Evolutionary conservation across 2,113 vertebrate species (phyloP), one percentile per base, ranked within the genome.

Genomic region (Cynoglossus semilaevis): DNA sequence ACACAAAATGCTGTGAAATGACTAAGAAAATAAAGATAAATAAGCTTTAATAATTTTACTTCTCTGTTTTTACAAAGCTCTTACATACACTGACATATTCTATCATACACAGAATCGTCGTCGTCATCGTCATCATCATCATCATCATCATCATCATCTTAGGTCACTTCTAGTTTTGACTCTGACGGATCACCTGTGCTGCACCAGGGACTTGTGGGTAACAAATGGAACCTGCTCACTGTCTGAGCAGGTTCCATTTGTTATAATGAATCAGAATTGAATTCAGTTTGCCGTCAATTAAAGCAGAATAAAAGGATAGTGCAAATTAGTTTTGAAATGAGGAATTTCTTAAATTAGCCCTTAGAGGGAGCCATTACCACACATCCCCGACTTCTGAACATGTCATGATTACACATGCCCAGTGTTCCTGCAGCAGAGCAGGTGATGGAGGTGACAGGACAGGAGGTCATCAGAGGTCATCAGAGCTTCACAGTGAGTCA

Each of bases 1-100:
- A 1, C 58, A 72, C 62, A 70, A 34, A 42, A 55, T 63, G 62
- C 79, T 52, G 42, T 19, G 64, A 73, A 77, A 74, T 68, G 88
- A 40, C 37, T 40, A 90, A 83, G 76, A 47, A 62, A 70, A 57
- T 35, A 14, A n/a, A 37, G 43, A 17, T 22, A 34, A 29, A 29
- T 29, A 29, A 29, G 22, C 2, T 29, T 29, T 29, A 29, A 29
- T 29, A 29, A 4, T 29, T 29, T 29, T 29, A 29, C 22, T 29
- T 29, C 22, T 29, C 22, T 29, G 22, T 29, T 29, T 29, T 29
- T 29, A 29, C 22, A 29, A 4, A 29, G 22, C 22, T 29, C 22
- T 29, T 29, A 29, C 22, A 29, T 29, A 29, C 22, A 29, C 22
- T 29, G 22, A 29, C 22, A 29, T 29, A 29, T 4, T 6, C n/a